Evolutionary conservation across 2,888 invertebrate genomes (phyloP).

Genomic region (Aleiodes alternator): DNA sequence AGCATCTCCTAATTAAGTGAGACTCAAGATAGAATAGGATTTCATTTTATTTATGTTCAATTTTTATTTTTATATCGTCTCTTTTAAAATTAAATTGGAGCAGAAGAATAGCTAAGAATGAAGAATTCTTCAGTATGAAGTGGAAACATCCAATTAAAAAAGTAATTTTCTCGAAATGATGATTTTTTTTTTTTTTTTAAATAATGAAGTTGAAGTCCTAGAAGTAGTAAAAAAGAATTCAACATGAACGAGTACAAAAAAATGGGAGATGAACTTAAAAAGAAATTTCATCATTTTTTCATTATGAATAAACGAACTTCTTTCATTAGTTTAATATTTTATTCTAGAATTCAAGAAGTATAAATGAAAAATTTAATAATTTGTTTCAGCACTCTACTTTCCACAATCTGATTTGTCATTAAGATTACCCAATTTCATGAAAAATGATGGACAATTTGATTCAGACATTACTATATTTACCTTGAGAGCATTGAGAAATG

Average conservation of each 20-base stretch:
- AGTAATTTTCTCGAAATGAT: background rate
- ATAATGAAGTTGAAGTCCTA: no score
- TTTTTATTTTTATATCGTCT: slow-evolving; percentile 38
- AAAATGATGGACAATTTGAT: slow-evolving; percentile 53
- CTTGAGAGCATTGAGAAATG: slow-evolving; percentile 65
- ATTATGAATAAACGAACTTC: no score
- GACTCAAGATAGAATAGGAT: background rate
- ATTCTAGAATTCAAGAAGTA: no score
- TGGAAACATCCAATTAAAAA: no score
- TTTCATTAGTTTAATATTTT: background rate
- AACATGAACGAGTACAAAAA: no score
- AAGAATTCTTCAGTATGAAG: no score
- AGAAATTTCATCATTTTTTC: no score
- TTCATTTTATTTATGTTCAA: slow-evolving; percentile 38
- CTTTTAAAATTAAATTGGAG: background rate
- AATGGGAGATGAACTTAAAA: no score
- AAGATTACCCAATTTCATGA: slow-evolving; percentile 63
- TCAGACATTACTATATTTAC: slow-evolving; percentile 61
- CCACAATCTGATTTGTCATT: slow-evolving; percentile 70
- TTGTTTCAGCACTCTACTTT: slow-evolving; percentile 70
- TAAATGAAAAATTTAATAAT: no score
- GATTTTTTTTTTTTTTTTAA: no score
- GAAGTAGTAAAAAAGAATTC: no score
- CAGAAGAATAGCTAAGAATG: no score
- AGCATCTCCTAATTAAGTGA: slow-evolving; percentile 9